Percentiles rank a stretch among this genome's conserved stretches.
These are phyloP conservation scores for Scyliorhinus canicula DNA, from an alignment of 2,797 vertebrate genomes.

Conservation along the genomic window DNA sequence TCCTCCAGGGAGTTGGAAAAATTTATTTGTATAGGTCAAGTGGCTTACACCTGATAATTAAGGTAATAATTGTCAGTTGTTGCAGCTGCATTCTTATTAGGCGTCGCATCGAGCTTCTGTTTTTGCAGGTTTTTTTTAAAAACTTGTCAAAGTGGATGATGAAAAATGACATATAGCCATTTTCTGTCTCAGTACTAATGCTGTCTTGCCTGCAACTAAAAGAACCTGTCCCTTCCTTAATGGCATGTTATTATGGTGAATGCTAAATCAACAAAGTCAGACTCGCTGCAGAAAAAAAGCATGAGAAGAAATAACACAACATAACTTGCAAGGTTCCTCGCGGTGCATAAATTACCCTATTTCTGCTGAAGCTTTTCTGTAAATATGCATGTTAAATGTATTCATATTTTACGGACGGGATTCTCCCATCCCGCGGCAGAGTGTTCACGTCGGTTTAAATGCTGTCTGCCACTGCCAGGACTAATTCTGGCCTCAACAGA, in stretches of 20 bases:
- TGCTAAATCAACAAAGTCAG: not conserved
- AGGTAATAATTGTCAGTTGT: conserved; percentile 29
- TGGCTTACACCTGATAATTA: conserved; percentile 32
- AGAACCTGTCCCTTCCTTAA: not conserved
- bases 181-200: not conserved
- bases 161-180: not conserved
- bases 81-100: conserved; percentile 30
- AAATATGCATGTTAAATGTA: not conserved
- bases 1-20: conserved; percentile 10
- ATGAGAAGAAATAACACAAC: not conserved
- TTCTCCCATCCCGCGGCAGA: too few relatives aligned
- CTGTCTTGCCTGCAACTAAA: not conserved
- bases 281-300: not conserved
- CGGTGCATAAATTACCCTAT: not conserved
- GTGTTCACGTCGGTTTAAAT: too few relatives aligned
- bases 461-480: too few relatives aligned
- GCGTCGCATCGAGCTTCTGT: not conserved
- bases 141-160: not conserved
- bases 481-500: too few relatives aligned
- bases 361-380: not conserved
- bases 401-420: too few relatives aligned
- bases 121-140: not conserved
- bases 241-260: not conserved
- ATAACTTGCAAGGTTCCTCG: not conserved
- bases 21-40: conserved; percentile 33